These are phyloP conservation scores for Nomada goodeniana DNA, from an alignment of 2,888 invertebrate genomes.

Conservation along the genomic window DNA sequence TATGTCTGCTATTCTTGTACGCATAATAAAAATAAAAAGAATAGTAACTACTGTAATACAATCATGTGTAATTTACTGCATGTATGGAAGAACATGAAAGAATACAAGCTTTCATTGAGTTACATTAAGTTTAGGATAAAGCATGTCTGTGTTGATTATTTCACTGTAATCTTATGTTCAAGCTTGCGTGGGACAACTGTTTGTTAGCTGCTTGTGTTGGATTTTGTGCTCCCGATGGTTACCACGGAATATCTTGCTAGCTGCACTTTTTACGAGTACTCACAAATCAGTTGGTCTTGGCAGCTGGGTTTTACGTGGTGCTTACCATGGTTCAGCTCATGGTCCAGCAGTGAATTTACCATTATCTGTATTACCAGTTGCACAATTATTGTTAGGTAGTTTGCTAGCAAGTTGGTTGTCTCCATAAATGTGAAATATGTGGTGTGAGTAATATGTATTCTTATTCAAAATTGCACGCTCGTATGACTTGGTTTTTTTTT, in stretches of 20 bases:
- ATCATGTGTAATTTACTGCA: constrained; percentile 12
- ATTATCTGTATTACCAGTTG: constrained; percentile 80
- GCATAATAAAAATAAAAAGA: constrained; percentile 5
- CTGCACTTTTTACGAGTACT: constrained; percentile 81
- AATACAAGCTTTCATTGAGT: constrained; percentile 1
- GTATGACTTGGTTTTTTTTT: constrained; percentile 2
- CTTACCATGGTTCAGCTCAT: constrained; percentile 80
- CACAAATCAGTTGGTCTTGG: constrained; percentile 82
- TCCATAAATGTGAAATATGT: constrained; percentile 65
- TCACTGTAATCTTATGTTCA: constrained; percentile 60
- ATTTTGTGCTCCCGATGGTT: constrained; percentile 80
- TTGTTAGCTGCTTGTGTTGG: constrained; percentile 81
- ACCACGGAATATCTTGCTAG: constrained; percentile 76
- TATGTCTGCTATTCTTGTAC: background rate
- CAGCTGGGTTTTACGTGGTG: constrained; percentile 81
- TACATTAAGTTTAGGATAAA: background rate
- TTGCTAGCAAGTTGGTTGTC: constrained; percentile 80
- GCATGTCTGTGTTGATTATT: background rate
- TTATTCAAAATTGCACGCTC: constrained; percentile 4
- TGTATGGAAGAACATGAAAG: background rate
- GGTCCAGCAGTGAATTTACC: constrained; percentile 81
- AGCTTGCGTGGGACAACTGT: constrained; percentile 80
- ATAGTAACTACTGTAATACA: background rate
- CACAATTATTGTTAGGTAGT: constrained; percentile 81
- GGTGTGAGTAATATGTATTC: constrained; percentile 21